phyloP scores from a whole-genome alignment of 2,888 invertebrate species.

The Apomyelois bistriatella region DNA sequence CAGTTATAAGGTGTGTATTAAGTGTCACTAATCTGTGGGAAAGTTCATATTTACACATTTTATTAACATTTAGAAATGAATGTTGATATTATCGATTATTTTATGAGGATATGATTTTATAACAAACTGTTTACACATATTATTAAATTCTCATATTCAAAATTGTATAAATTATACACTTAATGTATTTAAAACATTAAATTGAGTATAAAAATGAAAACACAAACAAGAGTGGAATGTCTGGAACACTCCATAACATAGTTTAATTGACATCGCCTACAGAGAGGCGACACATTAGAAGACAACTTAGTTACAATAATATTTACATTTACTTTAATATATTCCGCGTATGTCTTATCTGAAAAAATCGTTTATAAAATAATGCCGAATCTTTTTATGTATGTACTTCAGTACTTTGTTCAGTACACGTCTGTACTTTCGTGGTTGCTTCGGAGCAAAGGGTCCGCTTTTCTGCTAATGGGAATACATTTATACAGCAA shows the following conservation, averaged over 20 bases:
- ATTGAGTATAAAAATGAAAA: conserved; percentile 44
- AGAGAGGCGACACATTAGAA: conserved; percentile 53
- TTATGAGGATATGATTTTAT: conserved; percentile 47
- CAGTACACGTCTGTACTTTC: too few species aligned
- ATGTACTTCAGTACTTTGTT: too few species aligned
- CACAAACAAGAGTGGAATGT: conserved; percentile 42
- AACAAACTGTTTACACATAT: conserved; percentile 43
- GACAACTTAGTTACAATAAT: conserved; percentile 44
- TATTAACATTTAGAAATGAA: conserved; percentile 42
- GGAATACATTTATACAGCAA: too few species aligned
- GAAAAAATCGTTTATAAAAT: too few species aligned
- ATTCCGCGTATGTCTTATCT: background rate
- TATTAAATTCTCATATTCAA: conserved; percentile 57
- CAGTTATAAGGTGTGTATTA: conserved; percentile 31
- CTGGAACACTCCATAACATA: conserved; percentile 29
- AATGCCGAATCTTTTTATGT: too few species aligned
- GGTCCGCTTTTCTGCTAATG: too few species aligned
- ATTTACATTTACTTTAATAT: conserved; percentile 42
- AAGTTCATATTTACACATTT: conserved; percentile 48
- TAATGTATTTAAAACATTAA: conserved; percentile 40
- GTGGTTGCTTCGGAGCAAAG: too few species aligned
- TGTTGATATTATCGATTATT: conserved; percentile 46
- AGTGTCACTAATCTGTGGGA: conserved; percentile 49
- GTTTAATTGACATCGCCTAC: conserved; percentile 52
- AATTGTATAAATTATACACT: conserved; percentile 55